Conservation (phyloP, 2,113 vertebrate species). For the Spheniscus mendiculus region DNA sequence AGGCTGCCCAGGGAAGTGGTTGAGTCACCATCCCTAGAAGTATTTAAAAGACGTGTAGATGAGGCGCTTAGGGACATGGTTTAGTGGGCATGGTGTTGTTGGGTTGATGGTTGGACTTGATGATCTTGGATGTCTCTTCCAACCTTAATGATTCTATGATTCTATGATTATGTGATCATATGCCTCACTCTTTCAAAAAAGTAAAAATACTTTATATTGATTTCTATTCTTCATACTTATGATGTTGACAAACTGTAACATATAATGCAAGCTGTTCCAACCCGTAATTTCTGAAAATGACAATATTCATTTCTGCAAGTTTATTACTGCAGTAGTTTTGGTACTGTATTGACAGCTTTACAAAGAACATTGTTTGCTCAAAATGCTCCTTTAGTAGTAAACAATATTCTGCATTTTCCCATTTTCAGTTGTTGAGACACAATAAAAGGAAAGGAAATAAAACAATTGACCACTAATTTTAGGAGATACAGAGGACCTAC, state of each 20-base stretch:
- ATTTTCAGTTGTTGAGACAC: background rate
- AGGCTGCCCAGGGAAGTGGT: too few species aligned
- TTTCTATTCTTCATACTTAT: background rate
- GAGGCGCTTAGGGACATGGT: too few species aligned
- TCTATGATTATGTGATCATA: background rate
- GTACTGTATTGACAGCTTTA: background rate
- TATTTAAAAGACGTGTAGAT: too few species aligned
- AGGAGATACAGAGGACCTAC: rapidly evolving
- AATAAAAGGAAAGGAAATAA: background rate
- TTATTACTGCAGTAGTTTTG: background rate
- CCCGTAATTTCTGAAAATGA: background rate
- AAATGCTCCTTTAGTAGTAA: background rate
- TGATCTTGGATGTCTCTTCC: too few species aligned
- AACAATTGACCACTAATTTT: background rate
- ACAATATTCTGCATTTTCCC: background rate
- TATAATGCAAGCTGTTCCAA: background rate
- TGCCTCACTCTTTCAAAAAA: background rate
- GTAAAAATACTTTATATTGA: background rate
- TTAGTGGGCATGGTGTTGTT: too few species aligned
- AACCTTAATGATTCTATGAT: too few species aligned
- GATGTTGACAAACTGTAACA: background rate
- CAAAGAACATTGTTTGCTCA: background rate
- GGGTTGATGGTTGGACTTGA: too few species aligned
- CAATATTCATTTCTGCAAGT: background rate
- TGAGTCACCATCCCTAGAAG: too few species aligned